Evolutionary conservation across 2,888 invertebrate species (phyloP), one percentile per base, ranked within the genome.

Genomic region (Dolichopus griseipennis): DNA sequence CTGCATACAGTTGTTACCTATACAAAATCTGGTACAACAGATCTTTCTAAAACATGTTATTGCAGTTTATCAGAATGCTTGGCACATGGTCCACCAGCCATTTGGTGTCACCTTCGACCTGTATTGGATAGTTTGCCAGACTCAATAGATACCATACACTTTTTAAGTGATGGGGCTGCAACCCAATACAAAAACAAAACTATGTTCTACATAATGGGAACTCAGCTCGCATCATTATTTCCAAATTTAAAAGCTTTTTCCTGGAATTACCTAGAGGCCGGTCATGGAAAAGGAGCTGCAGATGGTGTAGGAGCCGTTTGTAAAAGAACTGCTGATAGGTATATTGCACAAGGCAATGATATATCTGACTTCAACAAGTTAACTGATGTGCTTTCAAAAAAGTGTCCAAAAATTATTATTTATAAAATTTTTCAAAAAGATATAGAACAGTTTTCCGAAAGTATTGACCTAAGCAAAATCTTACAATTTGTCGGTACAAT

Each of bases 241-340:
- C 75, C 75, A 66, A 71, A 73, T 68, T 65, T 76, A 68, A 65
- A 70, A 34, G 66, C 68, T 41, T 73, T 69, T 65, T 72, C 73
- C 20, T 77, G 75, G 75, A 75, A 76, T 68, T 77, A 71, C 70
- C 12, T 73, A 68, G 75, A 75, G 69, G 70, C 74, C 65, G 76
- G 77, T 8, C 76, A 76, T 69, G 76, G 77, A 2, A 77, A 77
- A 68, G 77, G 76, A 27, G 75, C 76, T 64, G 75, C 77, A 6
- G 76, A 77, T 74, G 76, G 76, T 67, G 70, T 78, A 64, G 76
- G 77, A 18, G 78, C 74, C 22, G 73, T 72, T 8, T 76, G 76
- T 69, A 78, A 79, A 68, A 67, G 76, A 73, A 77, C 75, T 15
- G 77, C 77, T 64, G 75, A 78, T 69, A 65, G 72, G 70, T 69